phyloP scores from a whole-genome alignment of 2,797 vertebrate species.

The Dryobates pubescens region DNA sequence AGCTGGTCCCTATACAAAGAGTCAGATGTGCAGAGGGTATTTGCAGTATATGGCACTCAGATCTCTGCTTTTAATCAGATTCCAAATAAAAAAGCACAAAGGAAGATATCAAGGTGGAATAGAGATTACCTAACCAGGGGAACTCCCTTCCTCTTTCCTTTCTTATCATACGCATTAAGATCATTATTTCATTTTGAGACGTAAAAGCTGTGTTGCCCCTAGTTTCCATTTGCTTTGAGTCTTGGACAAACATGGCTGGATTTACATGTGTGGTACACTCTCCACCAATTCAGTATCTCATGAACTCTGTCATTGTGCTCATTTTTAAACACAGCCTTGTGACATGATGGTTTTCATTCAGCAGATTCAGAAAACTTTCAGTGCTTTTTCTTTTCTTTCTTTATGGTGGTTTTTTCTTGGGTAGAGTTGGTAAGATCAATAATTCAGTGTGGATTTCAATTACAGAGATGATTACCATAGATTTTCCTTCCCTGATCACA shows the following conservation, averaged over 20 bases:
- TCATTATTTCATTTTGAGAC: constrained; percentile 54
- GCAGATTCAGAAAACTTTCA: background rate
- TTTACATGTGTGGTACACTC: constrained; percentile 31
- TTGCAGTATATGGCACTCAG: background rate
- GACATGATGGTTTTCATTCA: background rate
- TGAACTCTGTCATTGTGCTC: background rate
- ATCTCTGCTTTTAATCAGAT: constrained; percentile 47
- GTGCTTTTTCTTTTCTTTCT: constrained; percentile 31
- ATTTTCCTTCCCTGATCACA: background rate
- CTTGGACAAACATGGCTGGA: constrained; percentile 47
- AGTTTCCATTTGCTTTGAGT: constrained; percentile 64
- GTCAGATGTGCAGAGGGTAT: background rate
- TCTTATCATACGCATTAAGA: constrained; percentile 59
- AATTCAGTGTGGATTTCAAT: constrained; percentile 38
- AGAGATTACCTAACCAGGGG: constrained; percentile 54
- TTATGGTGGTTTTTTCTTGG: constrained; percentile 31
- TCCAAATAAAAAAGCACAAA: constrained; percentile 55
- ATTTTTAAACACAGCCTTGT: constrained; percentile 36
- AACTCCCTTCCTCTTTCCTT: constrained; percentile 72
- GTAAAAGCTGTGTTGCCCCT: constrained; percentile 35
- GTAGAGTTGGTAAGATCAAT: constrained; percentile 15
- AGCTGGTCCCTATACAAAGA: background rate
- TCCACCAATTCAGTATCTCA: constrained; percentile 38
- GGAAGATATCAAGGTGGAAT: constrained; percentile 62
- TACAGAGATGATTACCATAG: constrained; percentile 6